Evolutionary conservation across 2,888 invertebrate genomes (phyloP).

Genomic region (Diaphora mendica): DNA sequence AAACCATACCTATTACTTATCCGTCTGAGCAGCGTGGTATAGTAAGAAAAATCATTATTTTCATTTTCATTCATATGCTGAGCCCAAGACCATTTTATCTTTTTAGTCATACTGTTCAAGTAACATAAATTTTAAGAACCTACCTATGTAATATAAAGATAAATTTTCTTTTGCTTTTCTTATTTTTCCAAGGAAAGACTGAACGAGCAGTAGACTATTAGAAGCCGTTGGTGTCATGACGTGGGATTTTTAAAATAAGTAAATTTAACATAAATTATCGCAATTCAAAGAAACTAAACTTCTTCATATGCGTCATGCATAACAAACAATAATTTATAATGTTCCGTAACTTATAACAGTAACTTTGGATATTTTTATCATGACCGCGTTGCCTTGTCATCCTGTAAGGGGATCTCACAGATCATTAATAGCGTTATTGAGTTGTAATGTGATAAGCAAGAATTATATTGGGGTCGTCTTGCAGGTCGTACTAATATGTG

Average conservation of each 20-base stretch:
- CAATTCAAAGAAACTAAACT: background rate
- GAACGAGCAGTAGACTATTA: no score
- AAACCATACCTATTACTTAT: no score
- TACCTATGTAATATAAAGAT: no score
- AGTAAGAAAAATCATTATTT: no score
- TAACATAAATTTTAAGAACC: no score
- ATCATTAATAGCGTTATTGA: constrained; percentile 28
- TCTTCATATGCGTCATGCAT: background rate
- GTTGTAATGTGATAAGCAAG: constrained; percentile 31
- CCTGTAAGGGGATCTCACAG: constrained; percentile 15
- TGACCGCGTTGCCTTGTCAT: constrained; percentile 7
- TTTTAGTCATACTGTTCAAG: no score
- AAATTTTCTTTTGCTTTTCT: no score
- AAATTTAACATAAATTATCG: background rate
- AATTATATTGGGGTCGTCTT: constrained; percentile 22
- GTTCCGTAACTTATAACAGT: background rate
- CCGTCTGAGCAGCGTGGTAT: no score
- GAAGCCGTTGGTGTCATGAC: no score
- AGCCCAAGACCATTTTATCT: no score
- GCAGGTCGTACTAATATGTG: constrained; percentile 15
- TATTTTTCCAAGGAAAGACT: no score
- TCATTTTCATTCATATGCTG: no score
- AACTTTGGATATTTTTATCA: background rate
- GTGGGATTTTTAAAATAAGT: background rate
- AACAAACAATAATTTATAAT: background rate